Base-by-base conservation (phyloP, 1,140 invertebrate genomes). In the Bombus huntii region DNA sequence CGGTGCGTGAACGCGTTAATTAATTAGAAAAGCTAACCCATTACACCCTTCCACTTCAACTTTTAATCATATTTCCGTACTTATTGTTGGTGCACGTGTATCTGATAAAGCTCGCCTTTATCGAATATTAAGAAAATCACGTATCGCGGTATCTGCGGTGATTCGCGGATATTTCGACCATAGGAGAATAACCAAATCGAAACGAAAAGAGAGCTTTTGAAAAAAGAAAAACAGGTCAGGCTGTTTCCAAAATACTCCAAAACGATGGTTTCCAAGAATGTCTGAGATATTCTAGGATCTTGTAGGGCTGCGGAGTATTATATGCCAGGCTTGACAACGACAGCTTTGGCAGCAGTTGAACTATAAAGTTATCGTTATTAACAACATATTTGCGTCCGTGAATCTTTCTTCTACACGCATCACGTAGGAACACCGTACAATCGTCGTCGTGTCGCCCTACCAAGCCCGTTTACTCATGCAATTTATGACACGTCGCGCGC, bases 21-120 rank as follows among this genome's bases (percentile, higher is more conserved):
- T 90, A 90, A 90, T 91, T 91, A 91, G 81, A 82, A 78, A 90
- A 87, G 72, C 79, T 80, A 82, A 44, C 65, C 66, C 79, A 90
- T 87, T 90, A 86, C 9, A 34, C 59, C 83, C 47, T 71, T 77
- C 75, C 66, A 65, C 28, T 31, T 31, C 25, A 42, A 75, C 77
- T 79, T 81, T 22, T 53, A 53, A 53, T 53, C 47, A 6, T 53
- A 53, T 53, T 53, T 22, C 47, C 18, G 18, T 53, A 22, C 47
- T 22, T 53, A 22, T 53, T 53, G 47, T 22, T 53, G 47, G 47
- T 22, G 18, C 0, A 53, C 47, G 47, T 22, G 18, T 53, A 53
- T 53, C 18, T 22, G 47, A 53, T 53, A 53, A 53, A 22, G 0
- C 1, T 53, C 18, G 5, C 18, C 18, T 53, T 53, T 53, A 53